Percentiles rank a stretch among this genome's conserved stretches.
phyloP scores from a whole-genome alignment of 2,113 vertebrate genomes.

The Lagopus leucura region DNA sequence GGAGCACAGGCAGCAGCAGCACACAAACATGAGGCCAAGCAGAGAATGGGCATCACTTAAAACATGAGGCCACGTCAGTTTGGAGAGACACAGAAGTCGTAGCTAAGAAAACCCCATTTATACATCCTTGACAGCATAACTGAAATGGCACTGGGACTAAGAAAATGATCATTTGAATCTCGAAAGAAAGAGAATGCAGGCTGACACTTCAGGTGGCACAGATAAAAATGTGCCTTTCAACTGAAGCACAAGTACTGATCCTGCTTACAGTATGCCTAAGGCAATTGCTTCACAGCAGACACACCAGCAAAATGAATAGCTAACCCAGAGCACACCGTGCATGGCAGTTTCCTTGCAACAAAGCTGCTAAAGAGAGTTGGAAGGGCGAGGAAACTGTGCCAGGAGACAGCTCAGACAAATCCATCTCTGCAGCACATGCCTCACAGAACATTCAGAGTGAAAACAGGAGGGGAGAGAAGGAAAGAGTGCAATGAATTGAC shows the following conservation, averaged over 20 bases:
- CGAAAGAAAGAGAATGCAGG: neutral
- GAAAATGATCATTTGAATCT: neutral
- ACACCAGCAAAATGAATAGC: neutral
- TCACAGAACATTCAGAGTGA: neutral
- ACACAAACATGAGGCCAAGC: neutral
- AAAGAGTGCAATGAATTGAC: neutral
- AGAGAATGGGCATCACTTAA: neutral
- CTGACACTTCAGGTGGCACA: neutral
- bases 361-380: neutral
- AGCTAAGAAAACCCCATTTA: neutral
- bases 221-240: neutral
- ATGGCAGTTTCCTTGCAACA: neutral
- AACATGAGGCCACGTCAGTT: neutral
- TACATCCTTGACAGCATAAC: neutral
- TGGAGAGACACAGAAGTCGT: neutral
- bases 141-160: neutral
- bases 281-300: neutral
- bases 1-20: neutral
- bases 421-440: neutral
- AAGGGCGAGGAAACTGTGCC: neutral
- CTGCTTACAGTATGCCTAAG: neutral
- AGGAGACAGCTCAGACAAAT: slow-evolving; percentile 13
- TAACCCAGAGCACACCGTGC: neutral
- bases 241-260: neutral
- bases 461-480: neutral